Evolutionary conservation across 2,113 vertebrate species (phyloP).

Genomic region (Cygnus atratus): DNA sequence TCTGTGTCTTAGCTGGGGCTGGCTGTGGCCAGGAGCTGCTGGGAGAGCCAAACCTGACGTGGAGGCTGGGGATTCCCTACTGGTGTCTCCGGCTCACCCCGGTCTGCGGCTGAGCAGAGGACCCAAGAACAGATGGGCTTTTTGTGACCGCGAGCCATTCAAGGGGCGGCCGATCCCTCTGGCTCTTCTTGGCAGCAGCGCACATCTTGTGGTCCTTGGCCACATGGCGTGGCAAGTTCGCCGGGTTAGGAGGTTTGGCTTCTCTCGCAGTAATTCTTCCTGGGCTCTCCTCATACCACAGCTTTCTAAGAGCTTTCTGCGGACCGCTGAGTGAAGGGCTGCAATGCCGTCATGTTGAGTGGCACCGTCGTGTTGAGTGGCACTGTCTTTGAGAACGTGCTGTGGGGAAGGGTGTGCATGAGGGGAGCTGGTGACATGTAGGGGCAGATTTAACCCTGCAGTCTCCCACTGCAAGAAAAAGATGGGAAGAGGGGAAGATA

Average conservation of each 20-base stretch:
- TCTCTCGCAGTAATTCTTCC: not conserved
- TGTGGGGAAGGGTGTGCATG: not conserved
- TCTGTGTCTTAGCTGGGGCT: not conserved
- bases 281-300: not conserved
- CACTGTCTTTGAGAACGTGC: not conserved
- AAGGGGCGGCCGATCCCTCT: not conserved
- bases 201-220: not conserved
- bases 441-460: not conserved
- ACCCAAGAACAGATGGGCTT: not conserved
- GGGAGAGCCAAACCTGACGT: not conserved
- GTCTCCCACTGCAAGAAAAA: not conserved
- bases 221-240: fast-evolving
- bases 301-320: not conserved
- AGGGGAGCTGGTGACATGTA: not conserved
- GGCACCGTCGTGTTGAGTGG: fast-evolving
- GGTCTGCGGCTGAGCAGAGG: not conserved
- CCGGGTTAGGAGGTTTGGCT: not conserved
- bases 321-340: not conserved
- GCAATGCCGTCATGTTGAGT: fast-evolving
- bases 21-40: not conserved
- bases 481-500: not conserved
- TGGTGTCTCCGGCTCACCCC: not conserved
- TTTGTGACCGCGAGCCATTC: not conserved
- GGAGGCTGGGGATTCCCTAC: not conserved
- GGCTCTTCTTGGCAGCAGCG: not conserved